Conservation (phyloP, 2,888 invertebrate species). For the Amblyteles armatorius region DNA sequence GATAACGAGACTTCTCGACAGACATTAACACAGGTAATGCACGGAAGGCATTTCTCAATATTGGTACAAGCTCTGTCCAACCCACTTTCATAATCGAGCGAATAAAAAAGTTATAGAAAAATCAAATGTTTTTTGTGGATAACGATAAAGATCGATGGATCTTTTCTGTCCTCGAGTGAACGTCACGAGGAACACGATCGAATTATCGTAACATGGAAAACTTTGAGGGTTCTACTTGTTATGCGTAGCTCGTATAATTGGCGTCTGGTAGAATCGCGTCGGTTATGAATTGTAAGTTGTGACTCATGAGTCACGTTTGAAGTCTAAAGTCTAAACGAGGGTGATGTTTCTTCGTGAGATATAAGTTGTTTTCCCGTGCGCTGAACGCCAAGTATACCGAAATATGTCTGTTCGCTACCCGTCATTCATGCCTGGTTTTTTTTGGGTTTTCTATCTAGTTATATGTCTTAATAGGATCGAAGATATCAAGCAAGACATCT, state of each 20-base stretch:
- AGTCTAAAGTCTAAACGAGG: neutral
- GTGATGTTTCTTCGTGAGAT: neutral
- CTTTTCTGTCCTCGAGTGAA: neutral
- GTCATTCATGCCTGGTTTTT: neutral
- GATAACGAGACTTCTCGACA: neutral
- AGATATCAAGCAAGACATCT: no score
- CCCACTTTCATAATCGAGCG: neutral
- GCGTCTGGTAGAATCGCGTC: neutral
- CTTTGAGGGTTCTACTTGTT: no score
- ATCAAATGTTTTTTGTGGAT: neutral
- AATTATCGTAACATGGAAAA: no score
- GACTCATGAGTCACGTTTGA: neutral
- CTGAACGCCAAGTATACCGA: neutral
- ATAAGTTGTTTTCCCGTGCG: neutral
- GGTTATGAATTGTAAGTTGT: neutral
- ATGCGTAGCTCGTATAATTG: no score
- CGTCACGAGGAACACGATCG: neutral
- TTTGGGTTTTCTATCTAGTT: no score
- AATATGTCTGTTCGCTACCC: neutral
- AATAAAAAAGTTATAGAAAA: neutral
- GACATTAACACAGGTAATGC: neutral
- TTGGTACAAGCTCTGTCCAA: neutral
- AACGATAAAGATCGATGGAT: neutral
- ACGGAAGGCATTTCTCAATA: neutral
- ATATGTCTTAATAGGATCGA: no score